Evolutionary conservation across 2,113 vertebrate species (phyloP).

Genomic region (Laticauda laticaudata): DNA sequence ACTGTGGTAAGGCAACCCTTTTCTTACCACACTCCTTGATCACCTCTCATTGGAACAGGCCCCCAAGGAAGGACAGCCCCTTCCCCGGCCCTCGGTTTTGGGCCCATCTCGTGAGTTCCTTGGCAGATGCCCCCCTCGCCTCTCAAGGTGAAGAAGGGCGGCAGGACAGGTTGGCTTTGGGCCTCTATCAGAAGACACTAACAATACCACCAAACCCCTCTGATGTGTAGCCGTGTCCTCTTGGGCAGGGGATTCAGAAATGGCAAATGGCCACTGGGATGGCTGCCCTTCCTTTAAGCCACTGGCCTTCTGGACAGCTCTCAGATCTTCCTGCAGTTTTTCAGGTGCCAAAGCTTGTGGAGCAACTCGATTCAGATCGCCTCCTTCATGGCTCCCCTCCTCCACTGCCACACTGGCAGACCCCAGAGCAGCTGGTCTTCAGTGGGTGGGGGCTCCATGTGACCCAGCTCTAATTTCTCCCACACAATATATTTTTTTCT

Average conservation of each 20-base stretch:
- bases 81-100: background rate
- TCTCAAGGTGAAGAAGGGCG: background rate
- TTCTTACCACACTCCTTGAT: background rate
- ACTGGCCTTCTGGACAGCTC: background rate
- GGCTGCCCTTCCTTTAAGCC: background rate
- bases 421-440: background rate
- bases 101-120: background rate
- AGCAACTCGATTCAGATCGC: background rate
- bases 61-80: background rate
- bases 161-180: background rate
- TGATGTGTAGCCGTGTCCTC: background rate
- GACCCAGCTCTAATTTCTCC: background rate
- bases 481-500: background rate
- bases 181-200: background rate
- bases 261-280: background rate
- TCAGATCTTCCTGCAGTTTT: background rate
- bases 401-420: background rate
- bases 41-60: background rate
- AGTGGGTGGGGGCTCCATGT: background rate
- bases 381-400: background rate
- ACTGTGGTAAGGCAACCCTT: constrained; percentile 73
- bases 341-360: background rate
- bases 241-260: background rate
- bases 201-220: background rate
- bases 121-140: background rate